Evolutionary conservation across 2,113 vertebrate genomes (phyloP), one percentile per base, ranked within the genome.

Genomic region (Pardalotus punctatus): DNA sequence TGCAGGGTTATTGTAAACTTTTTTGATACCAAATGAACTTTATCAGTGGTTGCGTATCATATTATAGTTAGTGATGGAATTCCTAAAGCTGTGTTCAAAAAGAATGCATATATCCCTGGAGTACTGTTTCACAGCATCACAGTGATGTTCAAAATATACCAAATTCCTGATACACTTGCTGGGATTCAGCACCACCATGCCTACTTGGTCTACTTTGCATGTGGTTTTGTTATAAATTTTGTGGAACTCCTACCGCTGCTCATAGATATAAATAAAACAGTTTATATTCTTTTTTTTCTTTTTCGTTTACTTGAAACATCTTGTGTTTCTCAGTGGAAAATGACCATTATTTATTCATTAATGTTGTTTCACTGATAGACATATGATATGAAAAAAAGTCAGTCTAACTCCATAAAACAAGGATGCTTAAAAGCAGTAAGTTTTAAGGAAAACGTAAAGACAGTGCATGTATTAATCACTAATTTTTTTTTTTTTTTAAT

Each of bases 391-490:
- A 65, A 67, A 73, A 29, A 33, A 69, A 23, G 5, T 19, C 28
- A 48, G 21, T 43, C 10, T 70, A 35, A 12, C 4, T 57, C 18
- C 23, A 14, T 57, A 45, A 31, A 57, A 43, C 31, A 70, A 73
- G 7, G 4, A 25, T 57, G 17, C 3, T 56, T 56, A 64, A 90
- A 78, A 73, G 36, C 11, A 27, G 11, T 43, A 36, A 5, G 27
- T 48, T 51, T 5, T 60, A 58, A 51, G 13, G 13, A 60, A 82
- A 79, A 36, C 8, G 15, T 73, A 33, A 72, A 51, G 12, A 38
- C 21, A 58, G 1, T 35, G 12, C 3, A 23, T 14, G 3, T 35
- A 17, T 57, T n/a, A n/a, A n/a, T n/a, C n/a, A n/a, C n/a, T n/a
- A n/a, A n/a, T n/a, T n/a, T n/a, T n/a, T n/a, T n/a, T n/a, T n/a